phyloP scores from a whole-genome alignment of 2,797 vertebrate genomes.

The Cyprinella venusta region DNA sequence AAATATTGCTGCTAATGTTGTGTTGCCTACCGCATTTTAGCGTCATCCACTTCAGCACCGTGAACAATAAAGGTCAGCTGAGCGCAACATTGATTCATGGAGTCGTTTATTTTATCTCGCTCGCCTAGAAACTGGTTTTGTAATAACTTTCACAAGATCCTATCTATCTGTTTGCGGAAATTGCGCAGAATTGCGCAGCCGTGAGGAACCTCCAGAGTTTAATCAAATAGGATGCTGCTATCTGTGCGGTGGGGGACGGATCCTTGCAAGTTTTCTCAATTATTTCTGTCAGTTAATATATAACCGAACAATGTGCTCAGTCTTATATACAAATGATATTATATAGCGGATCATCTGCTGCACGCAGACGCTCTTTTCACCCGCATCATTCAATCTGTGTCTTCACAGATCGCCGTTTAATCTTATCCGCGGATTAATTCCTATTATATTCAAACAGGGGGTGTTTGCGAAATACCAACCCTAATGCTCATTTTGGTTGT shows the following conservation, averaged over 20 bases:
- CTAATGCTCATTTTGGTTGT: conserved; percentile 2
- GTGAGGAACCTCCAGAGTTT: conserved; percentile 31
- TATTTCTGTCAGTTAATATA: conserved; percentile 12
- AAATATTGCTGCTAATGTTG: neutral
- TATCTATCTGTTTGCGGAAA: conserved; percentile 55
- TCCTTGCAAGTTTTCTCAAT: conserved; percentile 13
- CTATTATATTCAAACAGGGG: conserved; percentile 15
- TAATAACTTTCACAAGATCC: conserved; percentile 58
- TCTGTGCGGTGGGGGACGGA: conserved; percentile 37
- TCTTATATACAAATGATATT: neutral
- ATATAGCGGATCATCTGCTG: conserved; percentile 23
- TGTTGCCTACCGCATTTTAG: neutral
- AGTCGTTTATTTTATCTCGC: conserved; percentile 41
- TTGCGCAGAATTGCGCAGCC: conserved; percentile 43
- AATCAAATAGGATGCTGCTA: conserved; percentile 29
- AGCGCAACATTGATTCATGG: conserved; percentile 27
- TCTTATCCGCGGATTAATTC: conserved; percentile 40
- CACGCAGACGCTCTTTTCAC: conserved; percentile 35
- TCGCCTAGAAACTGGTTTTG: conserved; percentile 43
- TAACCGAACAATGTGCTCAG: conserved; percentile 13
- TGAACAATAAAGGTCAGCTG: conserved; percentile 44
- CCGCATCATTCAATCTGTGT: conserved; percentile 36
- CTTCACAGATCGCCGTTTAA: conserved; percentile 43
- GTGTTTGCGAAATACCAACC: neutral
- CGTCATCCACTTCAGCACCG: neutral